A percentile compares a stretch with the other conserved stretches of the same genome.
Evolutionary conservation across 53 echinoderm and acorn worm genomes (phyloP).

Genomic region (Mesocentrotus franciscanus): DNA sequence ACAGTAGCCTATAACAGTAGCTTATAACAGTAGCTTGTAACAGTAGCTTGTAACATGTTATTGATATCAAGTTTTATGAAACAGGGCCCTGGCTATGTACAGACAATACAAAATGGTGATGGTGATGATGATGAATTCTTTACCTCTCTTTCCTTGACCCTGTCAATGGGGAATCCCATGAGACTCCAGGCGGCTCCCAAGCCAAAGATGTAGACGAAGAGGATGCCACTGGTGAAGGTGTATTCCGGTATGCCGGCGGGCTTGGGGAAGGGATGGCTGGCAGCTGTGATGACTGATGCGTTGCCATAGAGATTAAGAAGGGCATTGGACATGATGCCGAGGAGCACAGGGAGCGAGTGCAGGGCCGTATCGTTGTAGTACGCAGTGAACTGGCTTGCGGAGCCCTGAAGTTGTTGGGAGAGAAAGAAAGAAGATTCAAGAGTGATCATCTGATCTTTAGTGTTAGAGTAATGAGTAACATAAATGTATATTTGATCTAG

Average conservation of each 20-base stretch:
- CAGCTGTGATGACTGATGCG: conserved; percentile 57
- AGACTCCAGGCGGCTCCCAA: conserved; percentile 62
- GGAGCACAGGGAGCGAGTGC: conserved; percentile 75
- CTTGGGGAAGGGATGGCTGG: conserved; percentile 73
- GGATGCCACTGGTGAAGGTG: conserved; percentile 68
- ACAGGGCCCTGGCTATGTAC: no score
- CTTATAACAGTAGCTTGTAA: no score
- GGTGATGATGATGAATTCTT: background rate
- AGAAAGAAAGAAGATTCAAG: background rate
- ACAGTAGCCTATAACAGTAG: no score
- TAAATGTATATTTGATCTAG: no score
- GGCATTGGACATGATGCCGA: conserved; percentile 66
- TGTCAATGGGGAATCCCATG: conserved; percentile 66
- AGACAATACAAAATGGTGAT: no score
- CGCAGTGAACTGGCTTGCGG: conserved; percentile 43
- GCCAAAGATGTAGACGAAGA: conserved; percentile 74
- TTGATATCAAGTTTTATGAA: no score
- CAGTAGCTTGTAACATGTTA: no score
- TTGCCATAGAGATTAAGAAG: conserved; percentile 53
- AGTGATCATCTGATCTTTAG: background rate
- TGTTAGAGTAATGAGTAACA: no score
- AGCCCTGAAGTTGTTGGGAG: conserved; percentile 40
- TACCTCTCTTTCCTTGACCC: conserved; percentile 86
- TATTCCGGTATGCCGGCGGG: background rate
- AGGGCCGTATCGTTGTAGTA: conserved; percentile 83